phyloP scores from a whole-genome alignment of 2,797 vertebrate species.

The Silurus aristotelis region DNA sequence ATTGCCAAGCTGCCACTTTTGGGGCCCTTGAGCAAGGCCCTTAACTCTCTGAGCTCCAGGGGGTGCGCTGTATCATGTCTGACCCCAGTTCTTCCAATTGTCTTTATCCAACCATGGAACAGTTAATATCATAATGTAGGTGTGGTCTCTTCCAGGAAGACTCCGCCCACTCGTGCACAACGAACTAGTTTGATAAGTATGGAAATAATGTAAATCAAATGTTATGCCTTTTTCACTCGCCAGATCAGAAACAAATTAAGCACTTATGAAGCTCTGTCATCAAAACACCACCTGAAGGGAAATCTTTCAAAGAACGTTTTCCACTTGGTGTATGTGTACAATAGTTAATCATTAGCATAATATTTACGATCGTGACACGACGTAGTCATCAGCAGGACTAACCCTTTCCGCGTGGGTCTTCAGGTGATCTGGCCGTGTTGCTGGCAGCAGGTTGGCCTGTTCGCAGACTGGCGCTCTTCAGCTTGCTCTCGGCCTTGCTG shows the following conservation, averaged over 20 bases:
- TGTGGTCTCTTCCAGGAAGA: background rate
- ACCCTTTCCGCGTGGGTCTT: background rate
- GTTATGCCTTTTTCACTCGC: background rate
- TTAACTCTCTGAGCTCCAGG: too few relatives aligned
- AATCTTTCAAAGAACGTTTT: background rate
- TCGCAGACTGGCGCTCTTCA: conserved; percentile 70
- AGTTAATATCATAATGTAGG: background rate
- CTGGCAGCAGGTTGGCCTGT: conserved; percentile 71
- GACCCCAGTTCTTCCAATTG: background rate
- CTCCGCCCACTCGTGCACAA: background rate
- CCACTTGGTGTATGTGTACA: background rate
- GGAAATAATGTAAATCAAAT: background rate
- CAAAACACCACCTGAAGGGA: background rate
- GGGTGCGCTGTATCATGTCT: too few relatives aligned
- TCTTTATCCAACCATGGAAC: background rate
- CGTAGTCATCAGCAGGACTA: background rate
- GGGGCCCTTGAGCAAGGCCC: too few relatives aligned
- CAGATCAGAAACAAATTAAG: background rate
- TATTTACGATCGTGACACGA: background rate
- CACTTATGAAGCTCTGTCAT: background rate
- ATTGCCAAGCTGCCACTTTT: too few relatives aligned
- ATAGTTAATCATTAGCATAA: background rate
- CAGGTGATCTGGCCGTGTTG: conserved; percentile 81
- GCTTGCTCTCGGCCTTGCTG: conserved; percentile 73
- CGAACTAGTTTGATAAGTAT: background rate